phyloP scores from a whole-genome alignment of 2,797 vertebrate genomes.

The Melanotaenia trifasciata region DNA sequence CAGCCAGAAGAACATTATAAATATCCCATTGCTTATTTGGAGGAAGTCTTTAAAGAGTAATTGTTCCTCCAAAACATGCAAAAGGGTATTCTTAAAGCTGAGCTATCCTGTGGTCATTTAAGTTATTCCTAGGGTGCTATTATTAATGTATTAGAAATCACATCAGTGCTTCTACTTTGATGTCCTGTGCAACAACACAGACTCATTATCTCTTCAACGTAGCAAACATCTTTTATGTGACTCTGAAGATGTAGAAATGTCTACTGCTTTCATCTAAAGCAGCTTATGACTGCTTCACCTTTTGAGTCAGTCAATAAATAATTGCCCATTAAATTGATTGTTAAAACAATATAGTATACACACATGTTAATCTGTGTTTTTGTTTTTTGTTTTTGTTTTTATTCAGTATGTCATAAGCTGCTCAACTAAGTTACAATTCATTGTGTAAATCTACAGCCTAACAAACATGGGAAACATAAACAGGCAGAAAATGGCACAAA shows the following conservation, averaged over 20 bases:
- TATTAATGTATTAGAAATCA: constrained; percentile 56
- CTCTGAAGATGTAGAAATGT: constrained; percentile 13
- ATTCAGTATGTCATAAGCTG: not conserved
- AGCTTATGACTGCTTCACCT: too few species aligned
- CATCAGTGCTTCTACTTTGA: constrained; percentile 32
- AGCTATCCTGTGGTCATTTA: constrained; percentile 37
- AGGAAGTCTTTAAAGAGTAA: constrained; percentile 47
- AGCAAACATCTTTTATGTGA: constrained; percentile 44
- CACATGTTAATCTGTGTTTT: not conserved
- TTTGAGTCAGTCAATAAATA: not conserved
- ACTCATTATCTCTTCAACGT: constrained; percentile 30
- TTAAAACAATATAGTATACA: not conserved
- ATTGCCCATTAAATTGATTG: not conserved
- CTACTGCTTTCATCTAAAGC: constrained; percentile 3
- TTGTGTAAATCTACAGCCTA: not conserved
- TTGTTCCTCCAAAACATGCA: constrained; percentile 51
- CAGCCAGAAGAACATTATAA: constrained; percentile 48
- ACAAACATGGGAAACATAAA: not conserved
- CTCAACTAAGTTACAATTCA: not conserved
- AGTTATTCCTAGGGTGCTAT: constrained; percentile 44
- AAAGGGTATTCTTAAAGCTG: constrained; percentile 34
- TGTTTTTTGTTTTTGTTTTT: too few species aligned
- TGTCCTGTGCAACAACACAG: constrained; percentile 25
- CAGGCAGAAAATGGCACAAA: not conserved
- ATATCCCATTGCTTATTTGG: constrained; percentile 59